A percentile compares a stretch with the other conserved stretches of the same genome.
Evolutionary conservation across 2,888 invertebrate species (phyloP).

Genomic region (Meiosimyza decipiens): DNA sequence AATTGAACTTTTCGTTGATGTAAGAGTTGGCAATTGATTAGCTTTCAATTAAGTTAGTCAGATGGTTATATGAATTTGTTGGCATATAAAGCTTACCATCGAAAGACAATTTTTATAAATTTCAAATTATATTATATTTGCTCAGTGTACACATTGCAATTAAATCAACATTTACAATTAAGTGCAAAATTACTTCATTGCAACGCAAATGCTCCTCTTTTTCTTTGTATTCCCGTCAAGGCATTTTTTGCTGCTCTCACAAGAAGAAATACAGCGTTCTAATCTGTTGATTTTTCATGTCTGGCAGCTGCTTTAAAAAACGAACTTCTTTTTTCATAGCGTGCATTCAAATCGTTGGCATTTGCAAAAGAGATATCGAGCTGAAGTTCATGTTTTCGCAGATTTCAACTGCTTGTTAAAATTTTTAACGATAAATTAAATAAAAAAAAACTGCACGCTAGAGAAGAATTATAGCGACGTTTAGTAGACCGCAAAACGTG

Average conservation of each 20-base stretch:
- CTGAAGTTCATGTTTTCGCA: no score
- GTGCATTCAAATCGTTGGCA: background rate
- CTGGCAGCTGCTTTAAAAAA: slow-evolving; percentile 34
- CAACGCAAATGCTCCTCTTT: no score
- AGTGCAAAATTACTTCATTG: no score
- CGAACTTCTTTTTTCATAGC: slow-evolving; percentile 6
- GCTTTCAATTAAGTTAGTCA: no score
- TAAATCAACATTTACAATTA: no score
- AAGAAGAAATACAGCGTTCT: slow-evolving; percentile 49
- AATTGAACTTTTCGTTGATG: no score
- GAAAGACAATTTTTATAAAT: background rate
- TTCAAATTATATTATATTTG: slow-evolving; percentile 7
- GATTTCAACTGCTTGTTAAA: no score
- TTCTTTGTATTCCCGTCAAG: background rate
- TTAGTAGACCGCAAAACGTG: slow-evolving; percentile 53
- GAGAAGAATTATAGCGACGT: slow-evolving; percentile 9
- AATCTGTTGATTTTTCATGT: slow-evolving; percentile 56
- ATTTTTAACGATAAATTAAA: no score
- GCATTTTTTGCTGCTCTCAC: slow-evolving; percentile 1
- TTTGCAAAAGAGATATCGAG: slow-evolving; percentile 14
- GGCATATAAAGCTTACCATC: no score
- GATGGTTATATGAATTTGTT: no score
- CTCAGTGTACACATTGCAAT: background rate
- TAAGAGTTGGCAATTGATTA: no score
- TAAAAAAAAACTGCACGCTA: background rate